These are phyloP conservation scores for Strix occidentalis DNA, from an alignment of 2,797 vertebrate species.

Conservation along the genomic window DNA sequence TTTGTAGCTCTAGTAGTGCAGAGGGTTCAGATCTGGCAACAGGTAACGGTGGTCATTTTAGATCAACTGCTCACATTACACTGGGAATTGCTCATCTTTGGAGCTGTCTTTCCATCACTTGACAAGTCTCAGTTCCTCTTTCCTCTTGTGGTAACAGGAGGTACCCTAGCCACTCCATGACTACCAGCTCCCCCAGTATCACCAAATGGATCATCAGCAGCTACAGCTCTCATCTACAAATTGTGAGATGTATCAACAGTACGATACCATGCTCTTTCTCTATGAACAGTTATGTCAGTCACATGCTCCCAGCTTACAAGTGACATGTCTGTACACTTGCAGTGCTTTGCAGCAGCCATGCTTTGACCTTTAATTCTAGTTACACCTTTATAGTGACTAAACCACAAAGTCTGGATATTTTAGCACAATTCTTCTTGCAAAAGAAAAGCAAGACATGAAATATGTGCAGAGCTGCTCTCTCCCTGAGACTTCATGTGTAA, in stretches of 20 bases:
- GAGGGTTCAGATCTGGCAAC: background rate
- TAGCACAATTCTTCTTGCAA: background rate
- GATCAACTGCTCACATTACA: accelerated
- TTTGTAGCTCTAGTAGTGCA: background rate
- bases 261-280: background rate
- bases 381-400: background rate
- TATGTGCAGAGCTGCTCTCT: background rate
- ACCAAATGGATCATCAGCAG: background rate
- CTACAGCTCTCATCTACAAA: background rate
- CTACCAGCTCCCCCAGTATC: background rate
- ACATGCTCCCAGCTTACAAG: background rate
- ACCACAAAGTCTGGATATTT: background rate
- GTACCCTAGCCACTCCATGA: background rate
- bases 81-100: background rate
- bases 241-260: background rate
- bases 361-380: slow-evolving; percentile 23
- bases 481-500: background rate
- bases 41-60: background rate
- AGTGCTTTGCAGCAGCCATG: background rate
- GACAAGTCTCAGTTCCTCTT: background rate
- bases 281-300: background rate
- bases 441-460: background rate
- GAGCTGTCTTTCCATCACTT: background rate
- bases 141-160: background rate
- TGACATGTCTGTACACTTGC: background rate